Evolutionary conservation across 2,113 vertebrate species (phyloP).

Genomic region (human): DNA sequence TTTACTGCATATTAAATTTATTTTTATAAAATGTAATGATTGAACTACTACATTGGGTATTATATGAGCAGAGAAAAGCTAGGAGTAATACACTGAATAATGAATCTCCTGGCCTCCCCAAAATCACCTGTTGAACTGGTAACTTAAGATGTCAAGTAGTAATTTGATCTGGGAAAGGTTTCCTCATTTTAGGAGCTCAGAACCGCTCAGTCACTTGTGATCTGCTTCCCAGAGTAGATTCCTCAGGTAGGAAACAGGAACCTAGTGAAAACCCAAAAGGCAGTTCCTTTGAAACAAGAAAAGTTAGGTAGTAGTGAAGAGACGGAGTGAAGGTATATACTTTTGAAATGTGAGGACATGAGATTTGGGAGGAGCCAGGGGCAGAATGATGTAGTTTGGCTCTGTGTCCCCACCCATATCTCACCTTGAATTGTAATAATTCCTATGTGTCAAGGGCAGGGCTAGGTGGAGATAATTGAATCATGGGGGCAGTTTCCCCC

Average conservation of each 20-base stretch:
- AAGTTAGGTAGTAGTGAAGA: neutral
- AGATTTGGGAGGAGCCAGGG: too few species aligned
- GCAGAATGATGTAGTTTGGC: too few species aligned
- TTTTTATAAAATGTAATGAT: neutral
- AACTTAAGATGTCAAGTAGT: neutral
- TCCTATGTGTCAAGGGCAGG: too few species aligned
- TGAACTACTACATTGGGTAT: neutral
- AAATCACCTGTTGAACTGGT: neutral
- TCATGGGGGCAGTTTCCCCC: too few species aligned
- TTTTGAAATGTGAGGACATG: too few species aligned
- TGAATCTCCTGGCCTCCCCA: neutral
- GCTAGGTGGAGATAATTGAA: too few species aligned
- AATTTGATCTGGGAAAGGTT: neutral
- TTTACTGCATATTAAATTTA: neutral
- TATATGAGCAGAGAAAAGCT: neutral
- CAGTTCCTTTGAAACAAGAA: constrained; percentile 8
- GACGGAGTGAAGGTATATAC: neutral
- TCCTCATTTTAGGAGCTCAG: neutral
- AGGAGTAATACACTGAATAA: neutral
- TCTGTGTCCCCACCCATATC: too few species aligned
- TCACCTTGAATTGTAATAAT: too few species aligned
- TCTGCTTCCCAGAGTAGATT: neutral
- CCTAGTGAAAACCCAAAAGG: neutral
- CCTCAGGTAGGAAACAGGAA: neutral
- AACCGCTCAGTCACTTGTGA: neutral